A percentile compares a stretch with the other conserved stretches of the same genome.
Conservation (phyloP, 2,888 invertebrate genomes). For the Ophion slaviceki region DNA sequence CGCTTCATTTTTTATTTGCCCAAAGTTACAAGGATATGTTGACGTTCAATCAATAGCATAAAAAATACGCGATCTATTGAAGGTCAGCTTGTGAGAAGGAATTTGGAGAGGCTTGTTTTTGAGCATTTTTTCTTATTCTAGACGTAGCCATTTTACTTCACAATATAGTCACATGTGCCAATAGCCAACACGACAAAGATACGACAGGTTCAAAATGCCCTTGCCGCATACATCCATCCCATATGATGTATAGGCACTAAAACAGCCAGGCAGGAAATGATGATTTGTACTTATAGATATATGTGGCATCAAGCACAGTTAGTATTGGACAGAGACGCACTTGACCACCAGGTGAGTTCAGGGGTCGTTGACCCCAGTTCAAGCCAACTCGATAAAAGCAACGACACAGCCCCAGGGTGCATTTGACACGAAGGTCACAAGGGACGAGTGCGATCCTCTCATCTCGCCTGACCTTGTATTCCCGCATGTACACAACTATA, state of each 20-base stretch:
- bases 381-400: conserved; percentile 40
- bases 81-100: too few species aligned
- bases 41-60: too few species aligned
- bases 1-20: too few species aligned
- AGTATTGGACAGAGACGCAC: conserved; percentile 48
- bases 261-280: conserved; percentile 49
- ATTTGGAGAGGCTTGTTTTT: not conserved
- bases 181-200: not conserved
- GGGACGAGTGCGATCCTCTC: conserved; percentile 59
- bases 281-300: conserved; percentile 9
- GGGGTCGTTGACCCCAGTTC: conserved; percentile 66
- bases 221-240: not conserved
- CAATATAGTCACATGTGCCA: not conserved
- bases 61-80: too few species aligned
- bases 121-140: not conserved
- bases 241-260: conserved; percentile 31
- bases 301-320: conserved; percentile 21
- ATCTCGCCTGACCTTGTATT: conserved; percentile 42
- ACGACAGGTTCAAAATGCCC: not conserved
- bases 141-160: not conserved
- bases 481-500: not conserved
- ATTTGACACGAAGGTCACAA: conserved; percentile 55
- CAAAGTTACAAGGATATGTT: too few species aligned
- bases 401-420: conserved; percentile 49
- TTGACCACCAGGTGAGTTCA: conserved; percentile 63